These are phyloP conservation scores for Calliopsis andreniformis DNA, from an alignment of 1,140 invertebrate genomes.

Conservation along the genomic window DNA sequence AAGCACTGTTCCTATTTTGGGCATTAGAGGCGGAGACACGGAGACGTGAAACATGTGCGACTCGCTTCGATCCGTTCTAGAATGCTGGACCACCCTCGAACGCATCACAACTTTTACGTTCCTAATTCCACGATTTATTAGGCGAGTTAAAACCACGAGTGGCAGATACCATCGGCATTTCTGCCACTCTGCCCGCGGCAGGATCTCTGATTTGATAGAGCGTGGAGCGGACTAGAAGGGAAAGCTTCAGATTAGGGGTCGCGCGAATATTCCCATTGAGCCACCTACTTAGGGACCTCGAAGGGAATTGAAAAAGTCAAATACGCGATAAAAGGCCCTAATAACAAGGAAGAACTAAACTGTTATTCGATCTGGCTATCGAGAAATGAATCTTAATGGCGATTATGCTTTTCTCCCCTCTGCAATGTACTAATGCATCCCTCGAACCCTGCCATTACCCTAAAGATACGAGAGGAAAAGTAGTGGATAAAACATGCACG, in stretches of 20 bases:
- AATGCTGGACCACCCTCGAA: neutral
- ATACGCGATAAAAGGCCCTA: neutral
- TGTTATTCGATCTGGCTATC: rapidly evolving
- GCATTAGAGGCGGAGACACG: neutral
- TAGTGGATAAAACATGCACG: neutral
- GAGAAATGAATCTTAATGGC: neutral
- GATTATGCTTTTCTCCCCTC: no score
- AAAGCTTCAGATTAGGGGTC: neutral
- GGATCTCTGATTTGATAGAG: neutral
- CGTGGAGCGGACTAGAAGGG: neutral
- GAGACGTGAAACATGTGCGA: neutral
- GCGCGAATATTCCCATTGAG: neutral
- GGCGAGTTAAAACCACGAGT: neutral
- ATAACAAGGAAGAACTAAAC: neutral
- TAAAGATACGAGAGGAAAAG: no score
- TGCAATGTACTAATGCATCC: no score
- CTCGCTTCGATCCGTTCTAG: no score
- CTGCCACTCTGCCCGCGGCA: no score
- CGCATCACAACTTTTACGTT: neutral
- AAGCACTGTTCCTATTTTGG: neutral
- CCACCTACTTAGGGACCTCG: no score
- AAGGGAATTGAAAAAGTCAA: neutral
- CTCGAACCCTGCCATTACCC: no score
- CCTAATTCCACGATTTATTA: neutral
- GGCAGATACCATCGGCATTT: neutral